Conservation (phyloP, 2,113 vertebrate species). For the Formicarius rufipectus region DNA sequence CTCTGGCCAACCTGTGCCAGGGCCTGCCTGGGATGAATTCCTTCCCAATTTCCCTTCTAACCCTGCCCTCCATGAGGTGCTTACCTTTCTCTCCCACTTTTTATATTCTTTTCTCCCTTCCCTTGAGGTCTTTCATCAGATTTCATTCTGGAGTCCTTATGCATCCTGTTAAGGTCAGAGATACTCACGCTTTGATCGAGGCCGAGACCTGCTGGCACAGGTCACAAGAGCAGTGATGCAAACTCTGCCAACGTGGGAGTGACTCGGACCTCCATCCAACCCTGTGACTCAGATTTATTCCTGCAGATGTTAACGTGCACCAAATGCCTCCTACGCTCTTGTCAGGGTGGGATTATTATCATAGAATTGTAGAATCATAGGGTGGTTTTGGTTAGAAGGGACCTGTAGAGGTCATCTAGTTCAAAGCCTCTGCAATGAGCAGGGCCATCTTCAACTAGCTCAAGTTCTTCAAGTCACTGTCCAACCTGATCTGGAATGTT, state of each 20-base stretch:
- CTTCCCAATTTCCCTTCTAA: too few relatives aligned
- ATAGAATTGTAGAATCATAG: background rate
- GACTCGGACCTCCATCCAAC: rapidly evolving
- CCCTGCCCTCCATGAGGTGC: too few relatives aligned
- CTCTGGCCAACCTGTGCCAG: too few relatives aligned
- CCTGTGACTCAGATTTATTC: background rate
- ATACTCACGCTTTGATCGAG: background rate
- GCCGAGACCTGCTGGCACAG: background rate
- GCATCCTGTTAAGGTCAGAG: background rate
- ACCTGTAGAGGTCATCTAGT: background rate
- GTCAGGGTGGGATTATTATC: background rate
- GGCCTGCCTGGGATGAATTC: too few relatives aligned
- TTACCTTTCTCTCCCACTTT: background rate
- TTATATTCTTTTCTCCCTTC: background rate
- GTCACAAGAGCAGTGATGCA: background rate
- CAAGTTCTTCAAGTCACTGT: background rate
- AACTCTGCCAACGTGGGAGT: background rate
- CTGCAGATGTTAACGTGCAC: background rate
- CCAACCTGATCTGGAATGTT: background rate
- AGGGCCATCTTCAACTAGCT: background rate
- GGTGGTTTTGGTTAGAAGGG: background rate
- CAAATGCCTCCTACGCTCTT: background rate
- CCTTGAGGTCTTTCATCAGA: background rate
- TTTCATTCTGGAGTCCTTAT: background rate
- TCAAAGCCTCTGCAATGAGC: background rate